phyloP scores from a whole-genome alignment of 2,113 vertebrate species.

The Aviceda subcristata region DNA sequence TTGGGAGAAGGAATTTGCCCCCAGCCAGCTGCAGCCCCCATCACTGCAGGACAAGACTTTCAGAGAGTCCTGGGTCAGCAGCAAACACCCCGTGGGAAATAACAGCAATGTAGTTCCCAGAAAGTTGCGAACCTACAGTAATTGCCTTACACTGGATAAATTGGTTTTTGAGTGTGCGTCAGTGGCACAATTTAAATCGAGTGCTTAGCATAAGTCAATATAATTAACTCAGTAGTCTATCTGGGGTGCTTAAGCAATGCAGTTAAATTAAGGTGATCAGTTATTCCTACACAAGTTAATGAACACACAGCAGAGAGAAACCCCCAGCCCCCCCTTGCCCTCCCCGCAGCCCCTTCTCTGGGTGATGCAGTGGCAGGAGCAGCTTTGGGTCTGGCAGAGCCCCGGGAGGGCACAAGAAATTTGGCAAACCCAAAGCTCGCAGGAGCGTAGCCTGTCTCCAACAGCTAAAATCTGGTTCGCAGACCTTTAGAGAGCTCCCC shows the following conservation, averaged over 20 bases:
- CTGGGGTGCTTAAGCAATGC: not conserved
- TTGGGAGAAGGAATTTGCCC: not conserved
- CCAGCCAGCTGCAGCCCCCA: not conserved
- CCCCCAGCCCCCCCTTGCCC: too few relatives aligned
- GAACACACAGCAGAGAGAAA: accelerated
- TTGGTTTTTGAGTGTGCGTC: not conserved
- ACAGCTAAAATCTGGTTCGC: not conserved
- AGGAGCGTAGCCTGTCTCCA: accelerated
- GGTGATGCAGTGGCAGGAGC: accelerated
- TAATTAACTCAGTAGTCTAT: not conserved
- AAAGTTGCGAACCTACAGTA: not conserved
- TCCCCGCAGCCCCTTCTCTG: accelerated
- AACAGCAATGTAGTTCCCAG: accelerated
- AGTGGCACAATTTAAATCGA: not conserved
- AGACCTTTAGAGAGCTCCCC: not conserved
- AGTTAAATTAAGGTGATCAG: not conserved
- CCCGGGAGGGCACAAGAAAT: accelerated
- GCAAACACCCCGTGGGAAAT: not conserved
- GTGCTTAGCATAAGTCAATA: not conserved
- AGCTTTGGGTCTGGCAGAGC: not conserved
- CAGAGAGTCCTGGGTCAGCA: not conserved
- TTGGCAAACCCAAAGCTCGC: accelerated
- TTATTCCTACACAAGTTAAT: accelerated
- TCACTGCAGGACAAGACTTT: not conserved
- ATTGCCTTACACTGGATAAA: not conserved